Evolutionary conservation across 2,113 vertebrate genomes (phyloP).

Genomic region (Astur gentilis): DNA sequence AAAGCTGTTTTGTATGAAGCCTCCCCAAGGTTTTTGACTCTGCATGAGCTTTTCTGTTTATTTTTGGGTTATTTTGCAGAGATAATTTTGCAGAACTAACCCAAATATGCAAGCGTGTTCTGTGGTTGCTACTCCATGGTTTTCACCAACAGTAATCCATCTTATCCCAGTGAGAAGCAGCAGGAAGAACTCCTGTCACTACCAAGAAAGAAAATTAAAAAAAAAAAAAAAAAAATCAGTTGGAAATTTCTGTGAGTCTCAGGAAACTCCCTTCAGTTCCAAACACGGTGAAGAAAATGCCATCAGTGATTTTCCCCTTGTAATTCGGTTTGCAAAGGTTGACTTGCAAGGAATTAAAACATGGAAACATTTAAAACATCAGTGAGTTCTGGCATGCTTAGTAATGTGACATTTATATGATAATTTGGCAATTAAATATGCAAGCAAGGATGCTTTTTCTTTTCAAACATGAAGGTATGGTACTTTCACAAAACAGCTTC

Average conservation of each 20-base stretch:
- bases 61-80: not conserved
- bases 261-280: not conserved
- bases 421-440: conserved; percentile 54
- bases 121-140: not conserved
- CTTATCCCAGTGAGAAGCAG: not conserved
- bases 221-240: not conserved
- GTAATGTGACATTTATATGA: conserved; percentile 56
- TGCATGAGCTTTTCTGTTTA: not conserved
- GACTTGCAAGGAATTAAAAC: conserved; percentile 46
- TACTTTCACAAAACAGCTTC: not conserved
- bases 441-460: not conserved
- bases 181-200: not conserved
- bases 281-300: not conserved
- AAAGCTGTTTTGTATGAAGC: not conserved
- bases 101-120: not conserved
- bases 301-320: not conserved
- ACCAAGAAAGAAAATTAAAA: not conserved
- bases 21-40: not conserved
- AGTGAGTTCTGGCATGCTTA: conserved; percentile 16
- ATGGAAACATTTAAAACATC: conserved; percentile 35
- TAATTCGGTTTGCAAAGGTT: conserved; percentile 47
- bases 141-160: not conserved
- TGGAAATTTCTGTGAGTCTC: not conserved
- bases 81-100: not conserved
- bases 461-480: not conserved